Evolutionary conservation across 2,797 vertebrate species (phyloP).

Genomic region (Poeciliopsis presidionis): DNA sequence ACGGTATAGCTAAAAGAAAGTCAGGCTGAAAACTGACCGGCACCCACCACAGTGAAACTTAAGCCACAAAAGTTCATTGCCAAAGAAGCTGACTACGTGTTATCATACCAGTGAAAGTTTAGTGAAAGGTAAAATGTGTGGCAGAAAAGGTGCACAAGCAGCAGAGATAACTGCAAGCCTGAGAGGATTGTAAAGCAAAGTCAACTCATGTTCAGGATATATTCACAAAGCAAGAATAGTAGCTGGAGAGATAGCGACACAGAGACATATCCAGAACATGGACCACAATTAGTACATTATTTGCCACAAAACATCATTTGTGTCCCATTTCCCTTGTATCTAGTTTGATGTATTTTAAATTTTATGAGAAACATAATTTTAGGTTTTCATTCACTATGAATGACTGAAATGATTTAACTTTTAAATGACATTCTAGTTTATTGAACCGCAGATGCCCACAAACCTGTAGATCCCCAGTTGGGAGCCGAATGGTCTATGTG

Average conservation of each 20-base stretch:
- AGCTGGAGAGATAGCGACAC: not conserved
- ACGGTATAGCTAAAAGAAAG: not conserved
- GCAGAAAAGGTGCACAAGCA: not conserved
- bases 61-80: not conserved
- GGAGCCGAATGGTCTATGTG: conserved; percentile 1
- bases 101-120: not conserved
- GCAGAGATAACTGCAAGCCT: not conserved
- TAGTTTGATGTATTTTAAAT: not conserved
- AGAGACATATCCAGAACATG: not conserved
- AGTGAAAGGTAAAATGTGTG: not conserved
- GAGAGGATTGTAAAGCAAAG: not conserved
- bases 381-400: not conserved
- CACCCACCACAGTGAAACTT: not conserved
- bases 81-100: not conserved
- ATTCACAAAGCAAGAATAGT: not conserved
- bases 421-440: not conserved
- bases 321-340: not conserved
- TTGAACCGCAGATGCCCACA: not conserved
- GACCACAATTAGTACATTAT: not conserved
- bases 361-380: not conserved
- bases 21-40: not conserved
- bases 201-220: not conserved
- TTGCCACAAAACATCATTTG: not conserved
- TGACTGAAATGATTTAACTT: not conserved
- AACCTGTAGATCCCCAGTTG: not conserved